Base-by-base conservation (phyloP, 1,140 invertebrate genomes). In the Mya arenaria region DNA sequence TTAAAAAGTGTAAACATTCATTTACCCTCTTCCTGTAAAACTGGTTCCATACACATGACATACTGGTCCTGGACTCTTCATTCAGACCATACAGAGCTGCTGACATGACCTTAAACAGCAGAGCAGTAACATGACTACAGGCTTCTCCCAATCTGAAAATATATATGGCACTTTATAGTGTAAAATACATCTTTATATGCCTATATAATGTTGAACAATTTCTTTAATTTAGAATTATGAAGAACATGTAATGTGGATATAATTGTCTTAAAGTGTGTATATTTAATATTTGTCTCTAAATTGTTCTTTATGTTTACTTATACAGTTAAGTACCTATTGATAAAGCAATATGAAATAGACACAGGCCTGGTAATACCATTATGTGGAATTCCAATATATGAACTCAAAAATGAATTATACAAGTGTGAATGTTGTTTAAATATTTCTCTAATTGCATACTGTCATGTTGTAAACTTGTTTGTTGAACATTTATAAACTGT, bases 121-220 rank as follows among this genome's bases (percentile, higher is more conserved):
- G 17, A n/a, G 74, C 58, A 48, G 69, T 52, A 30, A 77, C 34
- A 66, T 84, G 60, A 41, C 63, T 78, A n/a, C 82, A 71, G 4
- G 55, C 60, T 69, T 84, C 74, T 28, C 75, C 65, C 19, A 84
- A 30, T 25, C 80, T 86, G 58, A 73, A 71, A 68, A 30, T 48
- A 4, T 39, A 69, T 48, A 69, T 48, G 15, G 28, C 23, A 28
- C 10, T 5, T 17, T 32, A 4, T 32, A 63, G 34, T 5, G 6
- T 32, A n/a, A 63, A n/a, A 63, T 63, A 23, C 10, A 13, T 48
- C 56, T 19, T 13, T 19, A 19, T 13, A 60, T 19, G 23, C 6
- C 15, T 13, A 60, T 28, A 60, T 19, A 6, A 10, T 10, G 25
- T 60, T 60, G 8, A 60, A 13, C 23, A 15, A 28, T 10, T 19